Percentiles rank a stretch among this genome's conserved stretches.
phyloP scores from a whole-genome alignment of 2,888 invertebrate genomes.

The Pachymerium ferrugineum region DNA sequence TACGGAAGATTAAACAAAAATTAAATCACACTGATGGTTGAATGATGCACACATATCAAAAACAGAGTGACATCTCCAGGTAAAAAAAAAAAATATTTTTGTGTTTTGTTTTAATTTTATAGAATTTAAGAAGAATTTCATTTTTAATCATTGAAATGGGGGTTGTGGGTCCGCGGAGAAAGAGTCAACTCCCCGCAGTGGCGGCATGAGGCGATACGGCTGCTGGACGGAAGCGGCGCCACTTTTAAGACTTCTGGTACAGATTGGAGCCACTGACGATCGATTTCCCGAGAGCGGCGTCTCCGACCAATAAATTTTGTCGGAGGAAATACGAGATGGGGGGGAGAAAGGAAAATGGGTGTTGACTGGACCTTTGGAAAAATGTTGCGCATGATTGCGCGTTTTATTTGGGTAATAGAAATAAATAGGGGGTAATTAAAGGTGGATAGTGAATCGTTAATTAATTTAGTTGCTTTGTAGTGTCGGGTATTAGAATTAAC shows the following conservation, averaged over 20 bases:
- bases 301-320: not conserved
- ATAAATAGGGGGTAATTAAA: not conserved
- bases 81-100: no score
- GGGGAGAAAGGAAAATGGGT: not conserved
- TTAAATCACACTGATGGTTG: no score
- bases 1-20: no score
- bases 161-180: not conserved
- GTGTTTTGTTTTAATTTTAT: no score
- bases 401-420: no score
- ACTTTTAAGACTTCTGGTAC: not conserved
- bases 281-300: not conserved
- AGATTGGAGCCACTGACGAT: not conserved
- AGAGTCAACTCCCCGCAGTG: not conserved
- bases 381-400: no score
- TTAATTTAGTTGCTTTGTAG: not conserved
- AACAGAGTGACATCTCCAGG: no score
- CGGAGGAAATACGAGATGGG: not conserved
- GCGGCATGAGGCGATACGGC: not conserved
- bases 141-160: not conserved
- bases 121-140: no score
- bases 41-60: no score
- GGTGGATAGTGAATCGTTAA: no score
- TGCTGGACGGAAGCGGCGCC: not conserved
- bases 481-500: not conserved
- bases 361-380: not conserved